Evolutionary conservation across 2,888 invertebrate genomes (phyloP), one percentile per base, ranked within the genome.

Genomic region (Drosophila gaucha): DNA sequence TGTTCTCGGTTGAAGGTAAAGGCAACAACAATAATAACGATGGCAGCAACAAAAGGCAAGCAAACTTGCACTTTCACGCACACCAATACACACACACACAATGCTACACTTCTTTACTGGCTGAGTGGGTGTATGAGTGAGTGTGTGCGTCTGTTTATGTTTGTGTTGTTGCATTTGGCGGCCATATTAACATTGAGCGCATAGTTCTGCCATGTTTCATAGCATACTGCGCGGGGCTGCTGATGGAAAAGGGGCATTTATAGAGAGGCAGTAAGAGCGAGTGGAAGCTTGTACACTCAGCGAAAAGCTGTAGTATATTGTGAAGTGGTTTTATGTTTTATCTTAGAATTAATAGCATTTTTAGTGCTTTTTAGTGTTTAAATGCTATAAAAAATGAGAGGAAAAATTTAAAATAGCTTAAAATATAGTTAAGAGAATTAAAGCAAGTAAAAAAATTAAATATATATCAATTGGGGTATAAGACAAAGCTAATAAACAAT

Each of bases 1-100:
- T 87, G 83, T 87, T 79, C 63, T 33, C 49, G 44, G 58, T 65
- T 69, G 80, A 87, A 78, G 86, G 84, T 74, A 77, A 60, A 51
- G 46, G 36, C 39, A 55, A 12, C 57, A 51, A 16, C 47, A 65
- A 33, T 46, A 67, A 54, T 59, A 56, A 49, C 50, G 38, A 50
- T 33, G 63, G 20, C 33, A 51, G 36, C 65, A 75, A 70, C 80
- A 76, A 76, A 79, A 79, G 60, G 72, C 60, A 65, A 47, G 63
- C 47, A 30, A 59, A 59, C 63, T 59, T 62, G 59, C 51, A 47
- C 50, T 57, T 67, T 52, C 30, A 51, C 55, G 60, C 57, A 67
- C 59, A 49, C 59, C 50, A 80, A 30, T 30, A 46, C 30, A 38
- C 62, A 39, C 62, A 39, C 50, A 63, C 57, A 60, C 28, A 41